Base-by-base conservation (phyloP, 2,797 vertebrate species). In the Scomberomorus guttatus region DNA sequence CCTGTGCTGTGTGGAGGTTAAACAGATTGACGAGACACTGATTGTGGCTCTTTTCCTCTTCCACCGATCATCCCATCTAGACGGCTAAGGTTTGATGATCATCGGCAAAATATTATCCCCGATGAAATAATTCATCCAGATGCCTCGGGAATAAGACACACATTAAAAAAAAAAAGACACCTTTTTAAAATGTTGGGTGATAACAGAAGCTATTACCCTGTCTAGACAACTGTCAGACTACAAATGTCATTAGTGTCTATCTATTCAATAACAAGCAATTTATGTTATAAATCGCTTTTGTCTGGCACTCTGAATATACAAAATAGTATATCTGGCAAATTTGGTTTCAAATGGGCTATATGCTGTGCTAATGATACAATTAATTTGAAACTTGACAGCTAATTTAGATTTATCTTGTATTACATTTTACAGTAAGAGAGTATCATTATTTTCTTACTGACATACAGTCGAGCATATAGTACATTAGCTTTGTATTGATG, bases 21-120 rank as follows among this genome's bases (percentile, higher is more conserved):
- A 90, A 87, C 11, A 51, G 37, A 56, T 65, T 84, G 74, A 86
- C 78, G 72, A 75, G 72, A 62, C 72, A 77, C 58, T 67, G 65
- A 86, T 80, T 76, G 72, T 4, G 10, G 61, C 42, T 56, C 39
- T 48, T 48, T 57, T 25, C 27, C 51, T 52, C 13, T 70, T 63
- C 13, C 46, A 18, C 50, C 27, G 15, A 74, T 82, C 72, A 72
- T 66, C 63, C 72, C 66, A 70, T 72, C 60, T 20, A 24, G 17
- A 52, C 37, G 6, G 50, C 46, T 39, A 48, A 52, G 48, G 75
- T 71, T 63, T 84, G 44, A 67, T 77, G 73, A 59, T 27, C 9
- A 34, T 44, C 0, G 9, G 32, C 4, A 73, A 82, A 77, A 80
- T 42, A 72, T 64, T 27, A 66, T 2, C n/a, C 50, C 14, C 11